Evolutionary conservation across 2,113 vertebrate genomes (phyloP).

Genomic region (Dermatemys mawii): DNA sequence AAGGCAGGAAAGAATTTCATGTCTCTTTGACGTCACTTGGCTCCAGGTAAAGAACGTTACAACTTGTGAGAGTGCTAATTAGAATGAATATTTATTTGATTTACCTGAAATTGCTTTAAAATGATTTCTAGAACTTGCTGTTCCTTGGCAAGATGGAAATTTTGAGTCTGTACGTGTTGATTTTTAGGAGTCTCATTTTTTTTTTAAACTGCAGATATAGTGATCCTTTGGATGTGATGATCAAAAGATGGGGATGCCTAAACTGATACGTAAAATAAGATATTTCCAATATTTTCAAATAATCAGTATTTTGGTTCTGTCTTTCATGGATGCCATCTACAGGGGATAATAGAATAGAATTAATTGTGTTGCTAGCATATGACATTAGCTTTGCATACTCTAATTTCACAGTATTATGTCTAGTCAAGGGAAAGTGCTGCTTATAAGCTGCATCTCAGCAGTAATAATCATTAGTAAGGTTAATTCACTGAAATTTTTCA

Average conservation of each 20-base stretch:
- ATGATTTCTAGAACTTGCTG: background rate
- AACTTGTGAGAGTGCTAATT: slow-evolving; percentile 45
- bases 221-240: background rate
- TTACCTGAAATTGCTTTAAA: slow-evolving; percentile 7
- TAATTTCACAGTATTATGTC: background rate
- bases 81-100: slow-evolving; percentile 24
- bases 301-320: background rate
- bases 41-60: slow-evolving; percentile 9
- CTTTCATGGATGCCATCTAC: background rate
- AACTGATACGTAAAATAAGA: background rate
- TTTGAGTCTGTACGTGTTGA: background rate
- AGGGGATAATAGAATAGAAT: background rate
- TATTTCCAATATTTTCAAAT: background rate
- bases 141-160: background rate
- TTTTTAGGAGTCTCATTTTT: background rate
- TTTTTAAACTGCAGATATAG: background rate
- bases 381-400: background rate
- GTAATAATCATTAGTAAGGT: background rate
- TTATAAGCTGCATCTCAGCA: fast-evolving
- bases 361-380: background rate
- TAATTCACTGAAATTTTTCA: too few relatives aligned
- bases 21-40: slow-evolving; percentile 27
- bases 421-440: background rate
- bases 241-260: background rate
- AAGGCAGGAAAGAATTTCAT: slow-evolving; percentile 19